Evolutionary conservation across 37 sponge, comb jelly and placozoan genomes (phyloP).

Genomic region (Chondrosia reniformis): DNA sequence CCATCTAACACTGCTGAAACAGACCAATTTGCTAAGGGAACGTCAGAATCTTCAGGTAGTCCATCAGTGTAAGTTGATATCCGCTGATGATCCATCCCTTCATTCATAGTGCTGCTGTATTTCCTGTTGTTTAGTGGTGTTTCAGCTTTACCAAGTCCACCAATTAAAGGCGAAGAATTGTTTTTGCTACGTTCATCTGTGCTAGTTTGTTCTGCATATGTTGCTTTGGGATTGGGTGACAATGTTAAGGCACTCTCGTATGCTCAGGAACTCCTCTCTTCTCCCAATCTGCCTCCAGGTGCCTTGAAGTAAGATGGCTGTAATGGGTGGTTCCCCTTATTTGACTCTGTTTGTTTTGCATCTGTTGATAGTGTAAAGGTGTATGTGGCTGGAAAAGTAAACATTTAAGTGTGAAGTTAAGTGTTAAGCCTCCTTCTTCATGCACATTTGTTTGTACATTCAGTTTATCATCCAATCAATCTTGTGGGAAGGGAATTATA

Average conservation of each 20-base stretch:
- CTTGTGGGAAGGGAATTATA: too few relatives aligned
- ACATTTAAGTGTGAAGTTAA: too few relatives aligned
- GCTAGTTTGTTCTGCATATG: constrained; percentile 76
- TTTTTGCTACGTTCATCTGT: constrained; percentile 34
- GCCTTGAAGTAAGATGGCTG: constrained; percentile 35
- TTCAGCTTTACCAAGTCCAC: constrained; percentile 61
- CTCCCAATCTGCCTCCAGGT: constrained; percentile 29
- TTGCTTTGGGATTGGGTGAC: constrained; percentile 87
- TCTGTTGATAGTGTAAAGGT: too few relatives aligned
- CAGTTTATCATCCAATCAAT: too few relatives aligned
- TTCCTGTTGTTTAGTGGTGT: neutral
- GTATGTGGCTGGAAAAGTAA: too few relatives aligned
- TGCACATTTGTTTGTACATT: too few relatives aligned
- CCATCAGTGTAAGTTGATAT: neutral
- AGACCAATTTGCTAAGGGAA: too few relatives aligned
- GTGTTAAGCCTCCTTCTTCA: too few relatives aligned
- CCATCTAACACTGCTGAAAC: too few relatives aligned
- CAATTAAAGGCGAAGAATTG: constrained; percentile 51
- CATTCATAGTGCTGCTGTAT: neutral
- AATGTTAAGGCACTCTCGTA: constrained; percentile 78
- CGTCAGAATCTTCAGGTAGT: too few relatives aligned
- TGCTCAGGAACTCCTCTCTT: constrained; percentile 56
- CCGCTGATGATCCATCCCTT: neutral
- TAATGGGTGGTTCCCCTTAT: constrained; percentile 19
- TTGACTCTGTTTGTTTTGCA: constrained; percentile 24